Evolutionary conservation across 1,140 invertebrate genomes (phyloP).

Genomic region (Drosophila persimilis): DNA sequence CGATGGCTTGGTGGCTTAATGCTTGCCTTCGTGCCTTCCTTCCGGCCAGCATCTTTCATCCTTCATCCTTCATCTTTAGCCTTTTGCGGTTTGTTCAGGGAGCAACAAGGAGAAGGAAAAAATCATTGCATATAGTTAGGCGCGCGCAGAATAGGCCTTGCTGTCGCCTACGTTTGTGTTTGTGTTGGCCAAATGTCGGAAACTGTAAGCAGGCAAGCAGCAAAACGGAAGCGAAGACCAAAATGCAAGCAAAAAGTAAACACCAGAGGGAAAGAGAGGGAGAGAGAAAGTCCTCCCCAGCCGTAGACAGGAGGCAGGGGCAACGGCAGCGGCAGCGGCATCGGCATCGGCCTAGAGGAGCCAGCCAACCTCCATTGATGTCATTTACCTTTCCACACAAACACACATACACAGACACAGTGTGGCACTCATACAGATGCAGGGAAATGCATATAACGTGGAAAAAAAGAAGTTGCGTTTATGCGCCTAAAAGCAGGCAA

Average conservation of each 20-base stretch:
- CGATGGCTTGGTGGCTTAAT: slow-evolving; percentile 12
- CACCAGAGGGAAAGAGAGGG: background rate
- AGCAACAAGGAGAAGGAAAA: slow-evolving; percentile 12
- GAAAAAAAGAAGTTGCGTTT: slow-evolving; percentile 46
- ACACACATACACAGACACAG: slow-evolving; percentile 35
- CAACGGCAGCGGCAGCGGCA: slow-evolving; percentile 13
- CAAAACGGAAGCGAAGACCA: slow-evolving; percentile 68
- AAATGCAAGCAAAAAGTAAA: slow-evolving; percentile 78
- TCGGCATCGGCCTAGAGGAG: slow-evolving; percentile 24
- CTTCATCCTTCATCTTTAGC: background rate
- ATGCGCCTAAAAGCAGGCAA: slow-evolving; percentile 51
- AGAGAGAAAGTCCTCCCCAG: slow-evolving; percentile 1
- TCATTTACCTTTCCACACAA: slow-evolving; percentile 73
- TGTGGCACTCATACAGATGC: slow-evolving; percentile 21
- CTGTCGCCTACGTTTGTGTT: slow-evolving; percentile 1
- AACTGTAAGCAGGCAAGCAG: slow-evolving; percentile 79
- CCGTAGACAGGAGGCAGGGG: slow-evolving; percentile 1
- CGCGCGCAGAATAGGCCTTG: slow-evolving; percentile 65
- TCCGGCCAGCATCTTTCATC: background rate
- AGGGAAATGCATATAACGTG: slow-evolving; percentile 44
- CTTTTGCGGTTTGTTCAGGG: slow-evolving; percentile 16
- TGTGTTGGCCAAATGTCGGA: slow-evolving; percentile 58
- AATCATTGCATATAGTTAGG: slow-evolving; percentile 68
- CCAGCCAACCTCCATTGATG: slow-evolving; percentile 79
- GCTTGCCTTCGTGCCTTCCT: slow-evolving; percentile 2